Conservation (phyloP, 2,797 vertebrate genomes). For the Chaenodraco wilsoni region DNA sequence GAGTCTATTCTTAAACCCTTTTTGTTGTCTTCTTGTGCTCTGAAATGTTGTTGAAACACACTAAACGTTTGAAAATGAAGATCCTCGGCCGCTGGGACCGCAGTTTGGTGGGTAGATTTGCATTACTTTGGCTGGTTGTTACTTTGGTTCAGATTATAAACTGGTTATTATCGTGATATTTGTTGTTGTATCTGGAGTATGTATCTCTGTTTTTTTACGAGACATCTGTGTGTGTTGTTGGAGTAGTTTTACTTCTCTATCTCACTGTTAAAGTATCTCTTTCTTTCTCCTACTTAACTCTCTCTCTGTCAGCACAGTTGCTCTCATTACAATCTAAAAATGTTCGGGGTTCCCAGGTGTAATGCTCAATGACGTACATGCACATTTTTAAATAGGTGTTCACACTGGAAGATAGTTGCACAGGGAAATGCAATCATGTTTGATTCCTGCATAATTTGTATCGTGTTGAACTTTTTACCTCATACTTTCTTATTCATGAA, state of each 20-base stretch:
- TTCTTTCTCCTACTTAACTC: background rate
- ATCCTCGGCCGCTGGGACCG: slow-evolving; percentile 84
- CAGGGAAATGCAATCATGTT: background rate
- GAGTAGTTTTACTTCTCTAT: background rate
- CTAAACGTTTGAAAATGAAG: slow-evolving; percentile 84
- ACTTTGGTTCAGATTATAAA: background rate
- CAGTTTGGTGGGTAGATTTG: slow-evolving; percentile 83
- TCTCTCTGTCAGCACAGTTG: background rate
- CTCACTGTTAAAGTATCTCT: background rate
- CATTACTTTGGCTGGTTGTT: slow-evolving; percentile 7
- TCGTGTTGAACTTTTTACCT: background rate
- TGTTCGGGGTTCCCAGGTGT: background rate
- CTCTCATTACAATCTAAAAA: background rate
- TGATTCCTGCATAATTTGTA: background rate
- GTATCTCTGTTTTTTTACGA: background rate
- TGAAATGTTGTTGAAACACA: slow-evolving; percentile 69
- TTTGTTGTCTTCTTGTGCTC: background rate
- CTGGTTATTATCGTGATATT: background rate
- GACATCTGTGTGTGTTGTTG: background rate
- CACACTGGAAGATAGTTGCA: background rate
- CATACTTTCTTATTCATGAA: rapidly evolving
- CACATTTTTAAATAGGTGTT: background rate
- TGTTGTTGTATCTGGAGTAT: background rate
- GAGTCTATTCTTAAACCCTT: background rate
- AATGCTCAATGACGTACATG: background rate